Evolutionary conservation across 2,113 vertebrate species (phyloP).

Genomic region (Pomatostomus ruficeps): DNA sequence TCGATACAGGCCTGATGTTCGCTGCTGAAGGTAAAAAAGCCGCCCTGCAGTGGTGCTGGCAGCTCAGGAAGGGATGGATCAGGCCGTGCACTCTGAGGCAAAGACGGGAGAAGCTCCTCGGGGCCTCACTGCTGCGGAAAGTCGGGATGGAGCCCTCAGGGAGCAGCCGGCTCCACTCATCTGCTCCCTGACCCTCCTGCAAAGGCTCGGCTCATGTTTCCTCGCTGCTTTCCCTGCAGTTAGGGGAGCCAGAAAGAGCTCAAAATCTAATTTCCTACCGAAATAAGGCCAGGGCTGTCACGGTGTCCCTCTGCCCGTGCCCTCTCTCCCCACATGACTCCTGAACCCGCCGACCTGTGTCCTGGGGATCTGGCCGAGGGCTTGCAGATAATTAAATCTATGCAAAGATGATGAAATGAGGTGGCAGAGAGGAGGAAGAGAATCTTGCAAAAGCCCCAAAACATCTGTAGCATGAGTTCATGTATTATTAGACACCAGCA

Average conservation of each 20-base stretch:
- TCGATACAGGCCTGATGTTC: accelerated
- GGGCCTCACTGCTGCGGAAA: background rate
- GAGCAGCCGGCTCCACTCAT: background rate
- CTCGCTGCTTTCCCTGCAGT: background rate
- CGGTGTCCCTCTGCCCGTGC: background rate
- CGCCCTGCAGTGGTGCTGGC: background rate
- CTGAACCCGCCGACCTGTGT: background rate
- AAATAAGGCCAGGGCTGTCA: background rate
- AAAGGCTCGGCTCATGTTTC: accelerated
- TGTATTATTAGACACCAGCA: conserved; percentile 31
- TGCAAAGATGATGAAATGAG: background rate
- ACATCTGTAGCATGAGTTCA: conserved; percentile 33
- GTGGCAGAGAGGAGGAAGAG: background rate
- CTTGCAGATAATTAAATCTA: background rate
- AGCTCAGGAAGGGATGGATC: background rate
- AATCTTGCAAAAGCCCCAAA: background rate
- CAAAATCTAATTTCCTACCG: background rate
- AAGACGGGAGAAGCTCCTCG: background rate
- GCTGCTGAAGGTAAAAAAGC: background rate
- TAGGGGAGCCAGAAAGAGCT: background rate
- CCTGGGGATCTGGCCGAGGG: background rate
- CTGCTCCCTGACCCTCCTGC: background rate
- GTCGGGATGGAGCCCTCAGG: background rate
- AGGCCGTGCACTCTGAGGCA: background rate
- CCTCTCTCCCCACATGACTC: background rate